Percentiles rank a stretch among this genome's conserved stretches.
Conservation (phyloP, 2,888 invertebrate species). For the Napeogenes sylphis region DNA sequence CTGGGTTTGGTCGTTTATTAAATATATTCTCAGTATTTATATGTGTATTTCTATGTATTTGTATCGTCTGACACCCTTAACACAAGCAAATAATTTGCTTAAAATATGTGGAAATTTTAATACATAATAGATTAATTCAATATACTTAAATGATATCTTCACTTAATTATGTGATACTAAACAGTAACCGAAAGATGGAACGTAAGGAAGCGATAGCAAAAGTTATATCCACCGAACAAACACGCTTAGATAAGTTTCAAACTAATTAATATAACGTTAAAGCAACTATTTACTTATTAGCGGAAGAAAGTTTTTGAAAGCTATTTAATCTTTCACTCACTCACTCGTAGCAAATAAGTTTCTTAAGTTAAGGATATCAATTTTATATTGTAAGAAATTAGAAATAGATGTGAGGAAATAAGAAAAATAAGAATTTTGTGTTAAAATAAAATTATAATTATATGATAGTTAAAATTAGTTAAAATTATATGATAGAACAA, state of each 20-base stretch:
- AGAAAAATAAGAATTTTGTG: no score
- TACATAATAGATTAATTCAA: no score
- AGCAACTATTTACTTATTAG: conserved; percentile 24
- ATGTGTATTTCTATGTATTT: no score
- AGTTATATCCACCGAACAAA: conserved; percentile 18
- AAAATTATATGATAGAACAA: no score
- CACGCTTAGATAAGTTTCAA: conserved; percentile 19
- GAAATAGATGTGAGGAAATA: not conserved
- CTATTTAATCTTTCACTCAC: conserved; percentile 19
- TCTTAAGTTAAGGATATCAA: not conserved
- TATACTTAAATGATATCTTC: no score
- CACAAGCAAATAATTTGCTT: no score
- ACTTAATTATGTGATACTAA: not conserved
- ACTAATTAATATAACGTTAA: conserved; percentile 23
- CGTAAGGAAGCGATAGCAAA: conserved; percentile 5
- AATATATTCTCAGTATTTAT: no score
- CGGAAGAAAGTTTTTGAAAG: conserved; percentile 20
- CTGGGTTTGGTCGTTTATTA: no score
- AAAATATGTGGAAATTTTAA: no score
- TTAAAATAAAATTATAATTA: no score
- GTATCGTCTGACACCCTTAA: no score
- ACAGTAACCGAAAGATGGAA: not conserved
- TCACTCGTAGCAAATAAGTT: not conserved
- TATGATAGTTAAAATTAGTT: no score
- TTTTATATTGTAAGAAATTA: not conserved